Evolutionary conservation across 1,140 invertebrate genomes (phyloP), one percentile per base, ranked within the genome.

Genomic region (Polypedilum pembai): DNA sequence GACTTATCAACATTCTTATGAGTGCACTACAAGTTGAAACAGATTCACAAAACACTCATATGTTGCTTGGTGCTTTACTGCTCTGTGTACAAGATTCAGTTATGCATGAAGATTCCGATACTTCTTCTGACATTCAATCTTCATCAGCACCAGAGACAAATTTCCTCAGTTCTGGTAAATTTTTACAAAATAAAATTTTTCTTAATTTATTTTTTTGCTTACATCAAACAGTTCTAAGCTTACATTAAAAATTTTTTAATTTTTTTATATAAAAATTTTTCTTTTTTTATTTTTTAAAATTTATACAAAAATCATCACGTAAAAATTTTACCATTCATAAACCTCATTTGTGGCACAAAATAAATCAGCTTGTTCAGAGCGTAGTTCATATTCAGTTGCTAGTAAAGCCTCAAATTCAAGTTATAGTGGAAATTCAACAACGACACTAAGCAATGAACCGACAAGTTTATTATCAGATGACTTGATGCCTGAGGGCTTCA

Each of bases 41-140:
- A 1, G 94, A 96, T 85, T 87, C 93, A 1, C 86, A 88, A 75
- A 97, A 97, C 81, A 93, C 93, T 5, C 94, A 97, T 78, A 94
- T 96, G 90, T 83, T 96, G 20, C 83, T 96, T 56, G 93, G 89
- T 41, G 92, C 92, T 40, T 82, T 95, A 65, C 84, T 94, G 77
- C 81, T 94, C 41, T 88, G 89, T 76, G 91, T 95, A 3, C 90
- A 93, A 83, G 93, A 94, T 80, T 88, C 92, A n/a, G 90, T 92
- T 0, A 85, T 87, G 63, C 89, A 87, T 78, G 93, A 94, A 82
- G 89, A 89, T 79, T 85, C 87, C 5, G 90, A 93, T 20, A 7
- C 17, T 21, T 69, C 65, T 7, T 69, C 65, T 10, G 65, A 69
- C 10, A 18, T 18, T 8, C 65, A 69, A 18, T 78, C 82, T 41